Conservation (phyloP, 1,140 invertebrate species). For the Drosophila nasuta region DNA sequence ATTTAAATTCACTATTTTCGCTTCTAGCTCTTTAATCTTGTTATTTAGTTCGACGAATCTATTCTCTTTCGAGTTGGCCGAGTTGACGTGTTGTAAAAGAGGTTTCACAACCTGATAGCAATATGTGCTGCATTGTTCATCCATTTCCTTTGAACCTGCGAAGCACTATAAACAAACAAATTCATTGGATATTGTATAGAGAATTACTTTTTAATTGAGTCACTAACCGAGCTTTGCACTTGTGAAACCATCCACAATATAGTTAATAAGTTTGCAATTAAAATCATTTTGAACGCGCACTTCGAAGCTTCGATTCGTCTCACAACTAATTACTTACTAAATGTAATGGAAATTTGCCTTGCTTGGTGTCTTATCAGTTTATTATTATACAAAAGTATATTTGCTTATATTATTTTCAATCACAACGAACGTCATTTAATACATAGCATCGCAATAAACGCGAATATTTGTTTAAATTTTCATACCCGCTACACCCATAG, state of each 20-base stretch:
- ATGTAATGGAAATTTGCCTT: too few species aligned
- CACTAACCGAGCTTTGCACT: conserved; percentile 1
- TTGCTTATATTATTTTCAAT: too few species aligned
- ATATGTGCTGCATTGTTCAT: neutral
- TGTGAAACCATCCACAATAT: neutral
- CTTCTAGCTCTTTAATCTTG: neutral
- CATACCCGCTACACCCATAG: too few species aligned
- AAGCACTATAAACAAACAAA: neutral
- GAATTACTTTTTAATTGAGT: neutral
- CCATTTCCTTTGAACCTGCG: neutral
- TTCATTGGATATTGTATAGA: neutral
- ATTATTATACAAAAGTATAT: too few species aligned
- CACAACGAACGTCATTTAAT: too few species aligned
- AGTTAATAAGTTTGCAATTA: neutral
- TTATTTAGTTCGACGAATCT: neutral
- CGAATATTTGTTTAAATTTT: too few species aligned
- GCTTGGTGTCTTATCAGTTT: too few species aligned
- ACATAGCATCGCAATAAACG: too few species aligned
- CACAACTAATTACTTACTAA: too few species aligned
- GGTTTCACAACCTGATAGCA: neutral
- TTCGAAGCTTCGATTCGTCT: too few species aligned
- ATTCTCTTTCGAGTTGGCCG: neutral
- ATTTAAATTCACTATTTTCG: neutral
- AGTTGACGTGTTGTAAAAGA: neutral
- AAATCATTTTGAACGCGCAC: neutral